These are phyloP conservation scores for Centruroides sculpturatus DNA, from an alignment of 1,140 invertebrate genomes.

Conservation along the genomic window DNA sequence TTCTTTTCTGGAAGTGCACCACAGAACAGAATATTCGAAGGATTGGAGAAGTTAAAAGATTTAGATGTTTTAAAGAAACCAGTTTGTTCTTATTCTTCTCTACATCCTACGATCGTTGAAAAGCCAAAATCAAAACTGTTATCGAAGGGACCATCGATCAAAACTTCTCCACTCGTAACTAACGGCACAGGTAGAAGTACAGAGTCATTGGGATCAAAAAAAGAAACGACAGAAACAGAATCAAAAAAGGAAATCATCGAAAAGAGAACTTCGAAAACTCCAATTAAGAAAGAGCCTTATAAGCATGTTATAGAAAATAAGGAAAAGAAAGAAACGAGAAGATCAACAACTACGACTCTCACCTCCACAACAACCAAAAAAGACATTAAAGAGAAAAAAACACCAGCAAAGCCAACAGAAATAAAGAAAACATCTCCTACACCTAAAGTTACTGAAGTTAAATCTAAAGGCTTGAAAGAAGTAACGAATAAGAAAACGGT, in stretches of 20 bases:
- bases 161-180: too few relatives aligned
- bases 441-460: conserved; percentile 2
- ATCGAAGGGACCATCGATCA: too few relatives aligned
- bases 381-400: not conserved
- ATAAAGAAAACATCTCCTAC: not conserved
- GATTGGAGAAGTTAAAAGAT: conserved; percentile 63
- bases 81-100: conserved; percentile 50
- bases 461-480: conserved; percentile 5
- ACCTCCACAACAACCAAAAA: not conserved
- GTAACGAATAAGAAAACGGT: conserved; percentile 5
- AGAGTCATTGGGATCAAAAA: not conserved
- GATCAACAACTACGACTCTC: not conserved
- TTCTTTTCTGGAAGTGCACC: conserved; percentile 89
- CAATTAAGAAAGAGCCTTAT: not conserved
- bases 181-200: not conserved
- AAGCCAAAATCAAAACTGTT: not conserved
- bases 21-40: conserved; percentile 89
- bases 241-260: not conserved
- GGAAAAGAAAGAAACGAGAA: conserved; percentile 6
- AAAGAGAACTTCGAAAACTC: not conserved
- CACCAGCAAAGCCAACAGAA: not conserved
- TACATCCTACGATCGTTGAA: not conserved
- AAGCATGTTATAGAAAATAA: not conserved
- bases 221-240: not conserved
- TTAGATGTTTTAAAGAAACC: conserved; percentile 81